Conservation (phyloP, 2,888 invertebrate species). For the Andrena bicolor region DNA sequence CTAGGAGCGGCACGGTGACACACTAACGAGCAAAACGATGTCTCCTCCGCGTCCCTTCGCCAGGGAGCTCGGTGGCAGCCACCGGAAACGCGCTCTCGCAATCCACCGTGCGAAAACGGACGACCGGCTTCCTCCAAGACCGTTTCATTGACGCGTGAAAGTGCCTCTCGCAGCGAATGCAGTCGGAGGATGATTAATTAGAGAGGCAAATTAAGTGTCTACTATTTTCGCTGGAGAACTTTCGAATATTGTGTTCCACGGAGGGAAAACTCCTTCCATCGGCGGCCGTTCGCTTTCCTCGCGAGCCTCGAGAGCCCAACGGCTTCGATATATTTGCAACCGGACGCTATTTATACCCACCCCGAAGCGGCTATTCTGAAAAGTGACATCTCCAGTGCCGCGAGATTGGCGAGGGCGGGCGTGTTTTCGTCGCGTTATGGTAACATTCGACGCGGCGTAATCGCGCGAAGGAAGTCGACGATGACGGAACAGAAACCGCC, state of each 20-base stretch:
- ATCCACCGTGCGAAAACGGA: slow-evolving; percentile 16
- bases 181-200: background rate
- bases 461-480: slow-evolving; percentile 58
- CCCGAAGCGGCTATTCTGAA: slow-evolving; percentile 34
- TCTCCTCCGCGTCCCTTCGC: slow-evolving; percentile 44
- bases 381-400: slow-evolving; percentile 50
- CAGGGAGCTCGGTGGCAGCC: slow-evolving; percentile 10
- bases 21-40: slow-evolving; percentile 68
- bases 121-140: background rate
- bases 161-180: background rate
- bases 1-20: slow-evolving; percentile 75
- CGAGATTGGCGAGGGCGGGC: slow-evolving; percentile 9
- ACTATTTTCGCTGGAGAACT: background rate
- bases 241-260: background rate
- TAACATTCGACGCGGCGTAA: slow-evolving; percentile 26
- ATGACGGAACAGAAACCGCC: slow-evolving; percentile 66
- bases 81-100: slow-evolving; percentile 58
- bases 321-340: slow-evolving; percentile 68
- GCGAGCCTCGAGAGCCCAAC: slow-evolving; percentile 52
- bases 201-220: background rate
- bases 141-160: background rate
- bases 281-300: slow-evolving; percentile 20
- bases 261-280: slow-evolving; percentile 6
- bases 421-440: slow-evolving; percentile 31
- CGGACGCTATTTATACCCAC: slow-evolving; percentile 62